Conservation (phyloP, 1,140 invertebrate genomes). For the Camponotus floridanus region DNA sequence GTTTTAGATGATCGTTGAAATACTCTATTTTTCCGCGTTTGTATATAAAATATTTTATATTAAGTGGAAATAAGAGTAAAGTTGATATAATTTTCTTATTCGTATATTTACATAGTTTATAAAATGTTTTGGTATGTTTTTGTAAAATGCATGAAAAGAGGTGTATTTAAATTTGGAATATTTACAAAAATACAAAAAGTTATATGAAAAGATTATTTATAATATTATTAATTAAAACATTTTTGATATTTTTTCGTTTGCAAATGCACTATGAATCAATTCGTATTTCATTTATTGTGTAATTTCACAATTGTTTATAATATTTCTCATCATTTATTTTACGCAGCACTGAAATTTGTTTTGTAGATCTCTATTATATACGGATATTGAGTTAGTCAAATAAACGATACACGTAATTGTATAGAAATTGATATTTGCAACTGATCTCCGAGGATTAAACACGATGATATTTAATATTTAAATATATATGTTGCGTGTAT, state of each 20-base stretch:
- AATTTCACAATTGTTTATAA: slow-evolving; percentile 3
- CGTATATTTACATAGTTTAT: not conserved
- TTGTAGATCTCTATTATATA: no score
- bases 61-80: not conserved
- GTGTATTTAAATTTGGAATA: not conserved
- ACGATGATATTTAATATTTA: no score
- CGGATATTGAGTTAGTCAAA: not conserved
- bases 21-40: not conserved
- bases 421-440: not conserved
- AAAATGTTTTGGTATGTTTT: slow-evolving; percentile 4
- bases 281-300: slow-evolving; percentile 18
- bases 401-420: not conserved
- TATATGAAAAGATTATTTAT: not conserved
- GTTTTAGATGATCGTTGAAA: slow-evolving; percentile 22
- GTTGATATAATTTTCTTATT: no score
- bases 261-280: not conserved
- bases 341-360: not conserved
- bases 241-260: not conserved
- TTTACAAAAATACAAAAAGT: not conserved
- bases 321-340: not conserved
- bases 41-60: slow-evolving; percentile 1
- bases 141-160: not conserved
- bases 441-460: not conserved
- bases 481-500: no score
- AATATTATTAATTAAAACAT: slow-evolving; percentile 37